Conservation (phyloP, 2,888 invertebrate genomes). For the Neoascia interrupta region DNA sequence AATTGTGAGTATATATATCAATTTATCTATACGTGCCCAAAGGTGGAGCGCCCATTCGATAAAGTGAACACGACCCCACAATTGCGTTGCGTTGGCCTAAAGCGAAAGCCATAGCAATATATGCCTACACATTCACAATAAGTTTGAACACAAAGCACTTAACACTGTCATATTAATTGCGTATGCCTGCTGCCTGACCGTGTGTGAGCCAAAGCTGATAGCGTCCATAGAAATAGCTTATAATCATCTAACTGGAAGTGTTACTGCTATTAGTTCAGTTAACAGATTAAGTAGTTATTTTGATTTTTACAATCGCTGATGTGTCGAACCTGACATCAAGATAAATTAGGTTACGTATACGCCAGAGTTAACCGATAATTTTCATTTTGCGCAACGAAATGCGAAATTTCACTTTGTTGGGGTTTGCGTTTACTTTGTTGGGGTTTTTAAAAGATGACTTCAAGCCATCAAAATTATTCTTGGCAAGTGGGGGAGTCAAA, state of each 20-base stretch:
- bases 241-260: conserved; percentile 58
- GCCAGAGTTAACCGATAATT: conserved; percentile 33
- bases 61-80: background rate
- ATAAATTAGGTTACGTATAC: conserved; percentile 50
- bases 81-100: no score
- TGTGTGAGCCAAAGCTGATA: conserved; percentile 32
- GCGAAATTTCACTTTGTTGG: no score
- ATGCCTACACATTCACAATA: no score
- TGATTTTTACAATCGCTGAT: conserved; percentile 47
- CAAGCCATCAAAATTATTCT: no score
- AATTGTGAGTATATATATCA: conserved; percentile 6
- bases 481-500: no score
- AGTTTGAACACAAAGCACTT: conserved; percentile 5
- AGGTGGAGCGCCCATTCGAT: background rate
- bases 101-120: no score
- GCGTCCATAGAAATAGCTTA: conserved; percentile 32
- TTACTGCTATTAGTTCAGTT: conserved; percentile 40
- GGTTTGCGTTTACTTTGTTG: no score
- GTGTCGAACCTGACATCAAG: conserved; percentile 5
- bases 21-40: conserved; percentile 17
- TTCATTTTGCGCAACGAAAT: no score
- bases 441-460: no score
- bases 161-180: conserved; percentile 44
- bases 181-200: conserved; percentile 35
- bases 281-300: conserved; percentile 57